Base-by-base conservation (phyloP, 2,113 vertebrate species). In the Odontesthes bonariensis region DNA sequence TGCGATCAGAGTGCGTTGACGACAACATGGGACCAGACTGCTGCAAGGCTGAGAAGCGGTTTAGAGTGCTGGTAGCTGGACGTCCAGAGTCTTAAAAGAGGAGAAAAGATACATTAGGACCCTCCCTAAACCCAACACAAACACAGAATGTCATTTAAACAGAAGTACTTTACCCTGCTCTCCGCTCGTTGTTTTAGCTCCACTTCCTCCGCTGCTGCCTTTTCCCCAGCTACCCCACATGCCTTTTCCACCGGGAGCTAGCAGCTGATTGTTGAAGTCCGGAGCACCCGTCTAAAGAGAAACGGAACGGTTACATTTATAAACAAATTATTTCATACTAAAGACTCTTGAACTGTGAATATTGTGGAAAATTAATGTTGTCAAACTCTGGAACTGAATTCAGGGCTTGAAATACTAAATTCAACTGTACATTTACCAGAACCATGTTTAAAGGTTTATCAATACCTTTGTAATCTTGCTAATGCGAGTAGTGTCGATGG, bases 391-490 rank as follows among this genome's bases (percentile, higher is more conserved):
- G 40, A 61, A 53, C 8, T 5, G 16, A 46, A 31, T 19, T 46
- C n/a, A 52, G 22, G 5, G 22, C 49, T 52, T 42, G 33, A 68
- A 10, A 17, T 12, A 3, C 8, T 42, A 44, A 14, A 16, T 16
- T 44, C 4, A 44, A 14, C 42, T 5, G 16, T 16, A 14, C 42
- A 44, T 27, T 27, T 27, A 1, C 27, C 27, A 27, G 27, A 27
- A 27, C 27, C 10, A 10, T 5, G 10, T 38, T 38, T 4, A 5
- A 35, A 8, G 8, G 4, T 59, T 5, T 2, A 16, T 16, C 8
- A 65, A 27, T 80, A 99, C 98, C 96, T 99, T 99, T 1, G 97
- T 98, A 89, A 98, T 97, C 93, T 98, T 99, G 0, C 94, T 97
- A 73, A 98, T 81, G 60, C 96, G 95, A 78, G 91, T 96, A 17